A percentile compares a stretch with the other conserved stretches of the same genome.
Evolutionary conservation across 1,140 invertebrate genomes (phyloP).

Genomic region (Platorchestia sp.): DNA sequence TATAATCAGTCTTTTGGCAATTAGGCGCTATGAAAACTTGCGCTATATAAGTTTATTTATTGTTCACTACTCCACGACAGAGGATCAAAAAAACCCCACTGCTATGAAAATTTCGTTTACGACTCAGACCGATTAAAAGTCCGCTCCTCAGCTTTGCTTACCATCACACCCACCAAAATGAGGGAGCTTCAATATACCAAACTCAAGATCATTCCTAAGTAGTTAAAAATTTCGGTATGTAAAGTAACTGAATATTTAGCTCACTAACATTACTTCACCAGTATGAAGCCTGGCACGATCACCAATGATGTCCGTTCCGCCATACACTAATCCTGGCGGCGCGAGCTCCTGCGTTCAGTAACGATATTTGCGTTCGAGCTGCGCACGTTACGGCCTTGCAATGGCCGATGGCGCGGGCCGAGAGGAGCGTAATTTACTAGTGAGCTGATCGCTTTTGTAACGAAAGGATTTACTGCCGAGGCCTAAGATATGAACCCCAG

Average conservation of each 20-base stretch:
- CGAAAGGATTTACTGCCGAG: slow-evolving; percentile 22
- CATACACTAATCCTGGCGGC: neutral
- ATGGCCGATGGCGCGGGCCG: neutral
- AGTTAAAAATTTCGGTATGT: no score
- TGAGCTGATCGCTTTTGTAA: slow-evolving; percentile 23
- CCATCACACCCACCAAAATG: no score
- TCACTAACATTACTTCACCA: neutral
- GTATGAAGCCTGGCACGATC: neutral
- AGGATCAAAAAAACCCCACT: neutral
- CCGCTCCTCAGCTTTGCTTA: neutral
- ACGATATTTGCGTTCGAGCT: neutral
- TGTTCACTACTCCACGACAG: neutral
- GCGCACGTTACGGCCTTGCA: neutral
- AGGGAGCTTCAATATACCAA: no score
- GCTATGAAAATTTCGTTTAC: neutral
- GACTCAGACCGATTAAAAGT: neutral
- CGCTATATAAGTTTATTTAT: neutral
- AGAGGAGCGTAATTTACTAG: neutral
- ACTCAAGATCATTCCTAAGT: no score
- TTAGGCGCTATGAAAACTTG: neutral
- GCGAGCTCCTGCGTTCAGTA: neutral
- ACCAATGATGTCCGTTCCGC: neutral
- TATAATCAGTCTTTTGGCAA: neutral
- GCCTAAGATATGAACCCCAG: slow-evolving; percentile 47
- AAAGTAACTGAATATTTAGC: no score